Conservation (phyloP, 2,797 vertebrate genomes). For the Alca torda region DNA sequence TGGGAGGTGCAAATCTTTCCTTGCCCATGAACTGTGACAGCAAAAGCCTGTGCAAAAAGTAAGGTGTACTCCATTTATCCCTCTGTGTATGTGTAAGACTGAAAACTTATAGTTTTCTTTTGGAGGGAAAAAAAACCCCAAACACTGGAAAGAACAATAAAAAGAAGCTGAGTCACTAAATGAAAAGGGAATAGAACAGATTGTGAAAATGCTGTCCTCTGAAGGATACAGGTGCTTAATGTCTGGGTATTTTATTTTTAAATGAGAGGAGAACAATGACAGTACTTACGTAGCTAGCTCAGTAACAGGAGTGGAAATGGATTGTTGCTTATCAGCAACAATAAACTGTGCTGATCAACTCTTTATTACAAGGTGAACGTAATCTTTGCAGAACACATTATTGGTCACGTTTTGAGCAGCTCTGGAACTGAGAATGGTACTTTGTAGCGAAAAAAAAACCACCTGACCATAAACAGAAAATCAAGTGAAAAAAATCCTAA, state of each 20-base stretch:
- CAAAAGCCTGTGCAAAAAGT: background rate
- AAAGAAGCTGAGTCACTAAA: background rate
- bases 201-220: background rate
- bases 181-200: background rate
- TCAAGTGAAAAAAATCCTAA: background rate
- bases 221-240: background rate
- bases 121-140: background rate
- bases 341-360: background rate
- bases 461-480: background rate
- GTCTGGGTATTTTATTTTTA: background rate
- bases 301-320: background rate
- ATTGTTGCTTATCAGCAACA: background rate
- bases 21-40: background rate
- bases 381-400: background rate
- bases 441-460: background rate
- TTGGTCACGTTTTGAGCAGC: background rate
- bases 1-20: background rate
- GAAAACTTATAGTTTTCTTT: background rate
- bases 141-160: background rate
- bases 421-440: background rate
- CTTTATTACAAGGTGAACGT: background rate
- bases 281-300: background rate
- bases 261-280: background rate
- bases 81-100: fast-evolving
- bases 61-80: background rate